Evolutionary conservation across 2,797 vertebrate genomes (phyloP).

Genomic region (Gadopsis bispinosus): DNA sequence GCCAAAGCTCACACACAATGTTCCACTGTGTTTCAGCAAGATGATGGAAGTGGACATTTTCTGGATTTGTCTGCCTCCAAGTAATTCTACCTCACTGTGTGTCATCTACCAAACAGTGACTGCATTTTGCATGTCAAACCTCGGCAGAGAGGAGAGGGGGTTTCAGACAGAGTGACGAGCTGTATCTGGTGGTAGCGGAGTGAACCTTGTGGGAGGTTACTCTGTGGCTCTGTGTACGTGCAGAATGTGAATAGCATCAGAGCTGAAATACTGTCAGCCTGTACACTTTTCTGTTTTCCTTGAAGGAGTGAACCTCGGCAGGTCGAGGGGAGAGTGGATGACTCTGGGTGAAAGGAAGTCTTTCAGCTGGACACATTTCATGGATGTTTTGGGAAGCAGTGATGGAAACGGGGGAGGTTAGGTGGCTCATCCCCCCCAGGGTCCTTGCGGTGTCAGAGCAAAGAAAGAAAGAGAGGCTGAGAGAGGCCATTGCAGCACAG

Average conservation of each 20-base stretch:
- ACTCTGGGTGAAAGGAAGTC: constrained; percentile 76
- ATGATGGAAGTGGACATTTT: constrained; percentile 57
- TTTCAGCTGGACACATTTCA: constrained; percentile 77
- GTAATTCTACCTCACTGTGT: constrained; percentile 64
- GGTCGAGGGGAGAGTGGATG: constrained; percentile 42
- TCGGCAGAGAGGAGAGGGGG: constrained; percentile 16
- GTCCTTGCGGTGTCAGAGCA: constrained; percentile 64
- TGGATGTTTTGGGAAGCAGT: constrained; percentile 72
- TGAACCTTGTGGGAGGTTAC: constrained; percentile 68
- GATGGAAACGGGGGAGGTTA: constrained; percentile 70
- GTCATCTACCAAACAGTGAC: constrained; percentile 59
- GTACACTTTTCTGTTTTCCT: constrained; percentile 70
- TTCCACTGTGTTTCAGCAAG: constrained; percentile 59
- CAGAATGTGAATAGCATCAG: constrained; percentile 70
- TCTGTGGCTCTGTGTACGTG: constrained; percentile 71
- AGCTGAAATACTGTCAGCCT: constrained; percentile 51
- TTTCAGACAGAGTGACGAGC: constrained; percentile 43
- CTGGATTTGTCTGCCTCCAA: constrained; percentile 53
- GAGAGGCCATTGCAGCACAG: constrained; percentile 59
- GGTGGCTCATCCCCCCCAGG: constrained; percentile 52
- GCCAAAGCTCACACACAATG: constrained; percentile 64
- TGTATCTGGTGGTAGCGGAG: constrained; percentile 37
- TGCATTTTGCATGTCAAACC: constrained; percentile 55
- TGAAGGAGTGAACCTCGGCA: constrained; percentile 65
- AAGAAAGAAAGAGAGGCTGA: constrained; percentile 28